A percentile compares a stretch with the other conserved stretches of the same genome.
These are phyloP conservation scores for Chymomyza procnemis DNA, from an alignment of 2,888 invertebrate species.

Conservation along the genomic window DNA sequence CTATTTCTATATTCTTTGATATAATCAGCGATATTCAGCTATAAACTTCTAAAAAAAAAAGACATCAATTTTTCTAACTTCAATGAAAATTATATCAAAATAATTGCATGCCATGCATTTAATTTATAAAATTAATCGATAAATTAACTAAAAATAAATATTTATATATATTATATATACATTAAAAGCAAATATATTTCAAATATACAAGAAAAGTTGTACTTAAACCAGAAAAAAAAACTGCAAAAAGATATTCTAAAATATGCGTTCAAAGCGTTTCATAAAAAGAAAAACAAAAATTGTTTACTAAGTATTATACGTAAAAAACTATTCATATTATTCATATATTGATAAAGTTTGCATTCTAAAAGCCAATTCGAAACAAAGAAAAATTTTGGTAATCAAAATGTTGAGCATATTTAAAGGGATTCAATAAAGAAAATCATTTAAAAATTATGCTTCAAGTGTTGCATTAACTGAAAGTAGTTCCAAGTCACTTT, in stretches of 20 bases:
- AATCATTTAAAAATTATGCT: slow-evolving; percentile 22
- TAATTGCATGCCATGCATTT: slow-evolving; percentile 59
- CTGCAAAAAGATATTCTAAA: slow-evolving; percentile 62
- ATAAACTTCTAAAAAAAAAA: slow-evolving; percentile 17
- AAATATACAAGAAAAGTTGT: slow-evolving; percentile 12
- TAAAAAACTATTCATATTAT: slow-evolving; percentile 46
- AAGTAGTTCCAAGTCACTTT: neutral
- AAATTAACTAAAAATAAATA: slow-evolving; percentile 27
- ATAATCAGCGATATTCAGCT: slow-evolving; percentile 12
- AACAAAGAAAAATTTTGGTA: slow-evolving; percentile 9
- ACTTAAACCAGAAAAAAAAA: slow-evolving; percentile 13
- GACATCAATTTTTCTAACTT: slow-evolving; percentile 39
- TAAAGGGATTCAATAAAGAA: slow-evolving; percentile 69
- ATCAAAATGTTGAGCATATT: slow-evolving; percentile 59
- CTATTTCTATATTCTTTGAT: too few relatives aligned
- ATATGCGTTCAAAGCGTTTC: slow-evolving; percentile 68
- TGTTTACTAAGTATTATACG: slow-evolving; percentile 66
- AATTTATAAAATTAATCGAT: slow-evolving; percentile 40
- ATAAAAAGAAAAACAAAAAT: slow-evolving; percentile 45
- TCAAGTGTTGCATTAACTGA: neutral
- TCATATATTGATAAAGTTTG: slow-evolving; percentile 50
- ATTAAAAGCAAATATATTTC: slow-evolving; percentile 13
- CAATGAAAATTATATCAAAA: slow-evolving; percentile 32
- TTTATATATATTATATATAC: slow-evolving; percentile 66
- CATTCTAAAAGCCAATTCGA: slow-evolving; percentile 64